Percentiles rank a stretch among this genome's conserved stretches.
Conservation (phyloP, 2,113 vertebrate genomes). For the Mormoops blainvillei region DNA sequence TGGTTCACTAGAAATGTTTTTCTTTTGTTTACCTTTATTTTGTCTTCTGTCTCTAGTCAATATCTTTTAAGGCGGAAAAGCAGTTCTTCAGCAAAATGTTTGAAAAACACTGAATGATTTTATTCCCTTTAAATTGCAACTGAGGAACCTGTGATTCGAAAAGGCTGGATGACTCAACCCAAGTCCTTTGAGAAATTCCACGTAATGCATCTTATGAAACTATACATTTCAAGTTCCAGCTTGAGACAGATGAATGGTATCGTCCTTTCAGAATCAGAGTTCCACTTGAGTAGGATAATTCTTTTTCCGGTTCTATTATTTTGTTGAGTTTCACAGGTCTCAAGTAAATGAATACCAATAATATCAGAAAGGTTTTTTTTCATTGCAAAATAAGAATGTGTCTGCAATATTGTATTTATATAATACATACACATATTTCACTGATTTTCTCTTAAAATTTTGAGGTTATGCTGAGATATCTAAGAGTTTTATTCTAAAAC, state of each 20-base stretch:
- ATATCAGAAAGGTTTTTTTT: not conserved
- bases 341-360: not conserved
- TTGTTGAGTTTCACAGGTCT: not conserved
- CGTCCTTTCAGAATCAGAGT: not conserved
- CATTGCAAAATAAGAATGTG: not conserved
- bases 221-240: not conserved
- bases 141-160: not conserved
- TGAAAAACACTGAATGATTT: not conserved
- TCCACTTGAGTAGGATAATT: not conserved
- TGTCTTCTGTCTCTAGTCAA: too few relatives aligned
- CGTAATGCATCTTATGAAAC: not conserved
- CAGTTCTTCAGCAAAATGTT: not conserved
- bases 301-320: not conserved
- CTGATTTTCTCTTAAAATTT: not conserved
- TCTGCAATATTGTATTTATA: not conserved
- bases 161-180: not conserved
- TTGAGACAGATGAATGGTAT: not conserved
- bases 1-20: too few relatives aligned
- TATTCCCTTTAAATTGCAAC: not conserved
- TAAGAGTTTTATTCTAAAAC: not conserved
- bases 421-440: not conserved
- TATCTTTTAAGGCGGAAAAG: not conserved
- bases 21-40: too few relatives aligned
- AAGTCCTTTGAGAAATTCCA: not conserved
- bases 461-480: not conserved